Conservation (phyloP, 2,888 invertebrate species). For the Thera britannica region DNA sequence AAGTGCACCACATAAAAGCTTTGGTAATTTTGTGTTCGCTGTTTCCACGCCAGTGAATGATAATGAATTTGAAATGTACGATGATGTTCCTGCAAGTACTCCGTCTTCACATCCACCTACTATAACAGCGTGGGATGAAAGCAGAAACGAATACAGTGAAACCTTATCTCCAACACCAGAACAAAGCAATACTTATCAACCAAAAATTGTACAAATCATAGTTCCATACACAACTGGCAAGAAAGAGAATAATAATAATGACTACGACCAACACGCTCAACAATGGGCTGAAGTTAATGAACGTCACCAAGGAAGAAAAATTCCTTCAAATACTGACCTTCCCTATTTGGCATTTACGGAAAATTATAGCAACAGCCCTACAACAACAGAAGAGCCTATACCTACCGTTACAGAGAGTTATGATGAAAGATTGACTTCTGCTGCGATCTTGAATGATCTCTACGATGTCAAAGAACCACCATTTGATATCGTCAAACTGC, state of each 20-base stretch:
- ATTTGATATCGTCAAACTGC: constrained; percentile 90
- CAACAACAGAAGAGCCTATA: constrained; percentile 60
- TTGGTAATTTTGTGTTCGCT: constrained; percentile 69
- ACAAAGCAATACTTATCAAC: constrained; percentile 71
- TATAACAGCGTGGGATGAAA: constrained; percentile 62
- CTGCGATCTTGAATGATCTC: constrained; percentile 64
- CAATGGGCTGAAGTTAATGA: constrained; percentile 63
- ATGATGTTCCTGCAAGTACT: constrained; percentile 65
- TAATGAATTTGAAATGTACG: constrained; percentile 76
- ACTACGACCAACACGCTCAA: constrained; percentile 72
- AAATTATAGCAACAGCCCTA: constrained; percentile 52
- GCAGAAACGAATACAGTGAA: constrained; percentile 59
- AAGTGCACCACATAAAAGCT: constrained; percentile 82
- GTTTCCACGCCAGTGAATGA: constrained; percentile 60
- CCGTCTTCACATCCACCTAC: constrained; percentile 51
- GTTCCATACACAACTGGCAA: constrained; percentile 89
- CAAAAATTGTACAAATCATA: constrained; percentile 90
- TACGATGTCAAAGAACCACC: constrained; percentile 82
- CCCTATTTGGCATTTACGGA: constrained; percentile 50
- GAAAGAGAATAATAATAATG: constrained; percentile 57
- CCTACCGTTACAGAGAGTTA: constrained; percentile 72
- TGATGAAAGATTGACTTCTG: constrained; percentile 78
- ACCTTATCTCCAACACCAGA: constrained; percentile 51
- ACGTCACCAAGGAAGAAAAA: constrained; percentile 78
- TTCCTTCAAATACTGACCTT: constrained; percentile 68